Conservation (phyloP, 2,113 vertebrate genomes). For the Pycnonotus jocosus region DNA sequence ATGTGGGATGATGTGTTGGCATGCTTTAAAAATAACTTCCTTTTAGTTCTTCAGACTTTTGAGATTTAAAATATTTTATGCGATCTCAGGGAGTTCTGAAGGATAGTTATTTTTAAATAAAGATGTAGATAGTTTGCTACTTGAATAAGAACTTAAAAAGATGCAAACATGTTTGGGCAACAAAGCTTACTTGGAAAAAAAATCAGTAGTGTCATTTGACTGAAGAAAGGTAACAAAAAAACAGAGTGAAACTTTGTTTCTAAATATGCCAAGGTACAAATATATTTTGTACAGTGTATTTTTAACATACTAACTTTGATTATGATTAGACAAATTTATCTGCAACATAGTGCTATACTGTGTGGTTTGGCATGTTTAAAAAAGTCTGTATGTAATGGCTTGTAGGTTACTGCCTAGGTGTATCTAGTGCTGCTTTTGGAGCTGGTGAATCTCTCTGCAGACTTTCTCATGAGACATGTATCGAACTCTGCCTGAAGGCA, state of each 20-base stretch:
- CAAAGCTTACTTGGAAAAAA: not conserved
- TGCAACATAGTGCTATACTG: not conserved
- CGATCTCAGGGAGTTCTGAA: not conserved
- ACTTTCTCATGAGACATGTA: not conserved
- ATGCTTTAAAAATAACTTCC: conserved; percentile 40
- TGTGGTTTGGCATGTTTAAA: not conserved
- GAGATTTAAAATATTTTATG: not conserved
- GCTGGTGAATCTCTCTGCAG: not conserved
- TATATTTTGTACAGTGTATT: not conserved
- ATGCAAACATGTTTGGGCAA: not conserved
- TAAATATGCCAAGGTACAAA: not conserved
- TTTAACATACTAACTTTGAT: not conserved
- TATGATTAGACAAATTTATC: not conserved
- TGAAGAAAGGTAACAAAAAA: not conserved
- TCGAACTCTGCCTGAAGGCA: not conserved
- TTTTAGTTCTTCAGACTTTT: not conserved
- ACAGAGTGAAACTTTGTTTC: not conserved
- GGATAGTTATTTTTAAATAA: not conserved
- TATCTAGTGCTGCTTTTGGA: not conserved
- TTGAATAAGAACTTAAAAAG: not conserved
- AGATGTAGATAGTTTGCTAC: not conserved
- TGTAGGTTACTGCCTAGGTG: not conserved
- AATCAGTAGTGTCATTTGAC: not conserved
- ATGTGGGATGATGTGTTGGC: conserved; percentile 29
- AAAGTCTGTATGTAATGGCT: not conserved